Evolutionary conservation across 2,113 vertebrate genomes (phyloP).

Genomic region (Eublepharis macularius): DNA sequence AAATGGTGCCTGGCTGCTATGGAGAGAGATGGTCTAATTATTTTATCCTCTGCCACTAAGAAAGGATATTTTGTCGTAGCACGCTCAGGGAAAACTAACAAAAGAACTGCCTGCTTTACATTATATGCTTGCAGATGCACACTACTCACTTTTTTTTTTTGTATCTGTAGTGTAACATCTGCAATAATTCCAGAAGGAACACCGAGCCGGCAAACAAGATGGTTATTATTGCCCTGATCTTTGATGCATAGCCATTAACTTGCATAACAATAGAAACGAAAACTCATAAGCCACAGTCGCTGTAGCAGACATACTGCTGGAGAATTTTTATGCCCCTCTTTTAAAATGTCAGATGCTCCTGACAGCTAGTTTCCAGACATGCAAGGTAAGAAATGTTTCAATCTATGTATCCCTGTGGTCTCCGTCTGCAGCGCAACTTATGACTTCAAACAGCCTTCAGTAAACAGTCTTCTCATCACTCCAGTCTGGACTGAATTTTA

Average conservation of each 20-base stretch:
- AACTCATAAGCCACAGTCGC: conserved; percentile 37
- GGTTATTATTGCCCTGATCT: conserved; percentile 29
- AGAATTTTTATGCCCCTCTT: conserved; percentile 50
- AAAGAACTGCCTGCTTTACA: conserved; percentile 47
- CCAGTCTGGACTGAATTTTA: conserved; percentile 75
- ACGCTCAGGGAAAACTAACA: conserved; percentile 27
- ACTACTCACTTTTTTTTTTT: neutral
- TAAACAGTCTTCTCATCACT: conserved; percentile 71
- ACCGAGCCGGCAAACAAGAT: conserved; percentile 3
- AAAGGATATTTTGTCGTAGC: conserved; percentile 14
- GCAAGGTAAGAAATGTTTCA: conserved; percentile 66
- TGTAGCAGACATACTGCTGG: conserved; percentile 30
- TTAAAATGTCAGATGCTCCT: conserved; percentile 54
- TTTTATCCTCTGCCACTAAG: conserved; percentile 23
- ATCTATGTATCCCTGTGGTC: conserved; percentile 56
- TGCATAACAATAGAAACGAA: conserved; percentile 57
- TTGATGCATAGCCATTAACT: neutral
- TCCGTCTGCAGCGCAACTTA: conserved; percentile 49
- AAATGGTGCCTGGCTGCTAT: neutral
- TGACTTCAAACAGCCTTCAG: conserved; percentile 62
- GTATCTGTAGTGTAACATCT: conserved; percentile 17
- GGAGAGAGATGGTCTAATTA: neutral
- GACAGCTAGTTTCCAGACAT: conserved; percentile 43
- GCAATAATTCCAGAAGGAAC: neutral
- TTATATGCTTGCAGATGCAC: conserved; percentile 23